phyloP scores from a whole-genome alignment of 2,797 vertebrate genomes.

The Danio choprae region DNA sequence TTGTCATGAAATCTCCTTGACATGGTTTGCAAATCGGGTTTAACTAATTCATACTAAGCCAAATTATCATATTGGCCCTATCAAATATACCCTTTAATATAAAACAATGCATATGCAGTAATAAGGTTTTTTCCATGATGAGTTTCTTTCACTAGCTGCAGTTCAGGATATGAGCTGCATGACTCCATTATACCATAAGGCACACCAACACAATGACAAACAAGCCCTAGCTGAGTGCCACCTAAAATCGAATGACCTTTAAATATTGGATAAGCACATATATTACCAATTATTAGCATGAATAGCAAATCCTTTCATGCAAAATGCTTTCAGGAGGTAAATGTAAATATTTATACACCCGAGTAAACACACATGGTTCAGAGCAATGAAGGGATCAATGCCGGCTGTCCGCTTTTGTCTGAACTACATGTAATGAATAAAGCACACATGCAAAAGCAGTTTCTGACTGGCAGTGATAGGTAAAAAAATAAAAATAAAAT shows the following conservation, averaged over 20 bases:
- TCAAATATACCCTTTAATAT: not conserved
- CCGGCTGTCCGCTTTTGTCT: not conserved
- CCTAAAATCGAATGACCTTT: not conserved
- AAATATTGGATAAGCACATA: not conserved
- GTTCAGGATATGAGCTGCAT: not conserved
- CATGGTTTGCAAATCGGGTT: too few relatives aligned
- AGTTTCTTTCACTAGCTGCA: not conserved
- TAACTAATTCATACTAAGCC: too few relatives aligned
- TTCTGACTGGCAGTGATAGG: not conserved
- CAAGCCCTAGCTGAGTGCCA: not conserved
- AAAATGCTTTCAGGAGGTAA: not conserved
- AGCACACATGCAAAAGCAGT: not conserved
- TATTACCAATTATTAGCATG: not conserved
- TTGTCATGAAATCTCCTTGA: too few relatives aligned
- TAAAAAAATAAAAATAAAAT: too few relatives aligned
- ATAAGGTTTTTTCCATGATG: not conserved
- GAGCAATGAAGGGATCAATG: not conserved
- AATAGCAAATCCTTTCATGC: not conserved
- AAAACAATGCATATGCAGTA: not conserved
- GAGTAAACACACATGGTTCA: slow-evolving; percentile 2
- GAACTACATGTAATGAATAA: not conserved
- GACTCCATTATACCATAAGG: slow-evolving; percentile 15
- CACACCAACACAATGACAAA: slow-evolving; percentile 2
- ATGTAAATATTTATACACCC: slow-evolving; percentile 12
- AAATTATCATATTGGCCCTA: not conserved